Evolutionary conservation across 2,113 vertebrate species (phyloP).

Genomic region (Caretta caretta): DNA sequence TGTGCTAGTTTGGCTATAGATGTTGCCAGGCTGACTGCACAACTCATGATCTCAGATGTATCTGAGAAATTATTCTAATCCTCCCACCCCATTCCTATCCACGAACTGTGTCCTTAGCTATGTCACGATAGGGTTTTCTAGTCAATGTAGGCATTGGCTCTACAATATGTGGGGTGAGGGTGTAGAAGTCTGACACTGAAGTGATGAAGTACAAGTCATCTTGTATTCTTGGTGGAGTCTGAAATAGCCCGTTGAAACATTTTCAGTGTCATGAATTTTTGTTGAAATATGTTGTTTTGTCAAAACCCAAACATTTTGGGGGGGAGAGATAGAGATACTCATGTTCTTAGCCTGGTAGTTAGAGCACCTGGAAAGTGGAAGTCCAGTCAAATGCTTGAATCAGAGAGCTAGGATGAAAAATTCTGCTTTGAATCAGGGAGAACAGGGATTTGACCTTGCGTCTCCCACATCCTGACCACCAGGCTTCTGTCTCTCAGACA

Average conservation of each 20-base stretch:
- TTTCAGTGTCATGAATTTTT: no score
- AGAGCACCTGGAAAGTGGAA: no score
- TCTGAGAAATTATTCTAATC: conserved; percentile 34
- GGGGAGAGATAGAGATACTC: no score
- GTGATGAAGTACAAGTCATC: neutral
- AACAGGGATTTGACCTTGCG: no score
- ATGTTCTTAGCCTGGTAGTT: no score
- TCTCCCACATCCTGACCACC: no score
- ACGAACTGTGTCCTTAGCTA: neutral
- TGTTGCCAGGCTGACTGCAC: conserved; percentile 33
- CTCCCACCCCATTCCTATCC: neutral
- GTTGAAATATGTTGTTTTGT: no score
- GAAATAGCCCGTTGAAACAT: neutral
- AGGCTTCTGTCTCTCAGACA: no score
- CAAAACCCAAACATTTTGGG: no score
- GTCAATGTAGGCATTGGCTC: neutral
- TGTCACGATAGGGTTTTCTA: neutral
- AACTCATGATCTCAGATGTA: neutral
- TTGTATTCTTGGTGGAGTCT: neutral
- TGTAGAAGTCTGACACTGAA: neutral
- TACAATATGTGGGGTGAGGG: neutral
- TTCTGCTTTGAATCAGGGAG: no score
- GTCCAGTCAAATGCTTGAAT: no score
- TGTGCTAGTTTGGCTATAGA: neutral
- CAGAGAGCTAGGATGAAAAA: no score